phyloP scores from a whole-genome alignment of 2,797 vertebrate species.

The Oreochromis grahami region DNA sequence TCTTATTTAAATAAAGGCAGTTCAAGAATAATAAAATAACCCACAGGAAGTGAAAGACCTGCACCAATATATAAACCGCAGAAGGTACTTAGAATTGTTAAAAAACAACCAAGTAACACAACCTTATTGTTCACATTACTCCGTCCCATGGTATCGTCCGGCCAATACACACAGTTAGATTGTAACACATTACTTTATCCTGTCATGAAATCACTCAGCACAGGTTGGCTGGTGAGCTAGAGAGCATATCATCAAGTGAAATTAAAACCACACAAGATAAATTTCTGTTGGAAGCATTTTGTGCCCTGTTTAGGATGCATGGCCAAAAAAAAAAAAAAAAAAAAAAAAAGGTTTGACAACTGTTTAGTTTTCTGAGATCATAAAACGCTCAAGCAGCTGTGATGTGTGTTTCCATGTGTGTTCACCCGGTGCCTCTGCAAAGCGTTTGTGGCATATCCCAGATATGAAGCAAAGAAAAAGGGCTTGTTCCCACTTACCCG shows the following conservation, averaged over 20 bases:
- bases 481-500: rapidly evolving
- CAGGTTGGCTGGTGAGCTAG: not conserved
- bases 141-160: rapidly evolving
- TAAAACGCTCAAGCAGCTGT: not conserved
- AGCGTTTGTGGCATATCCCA: not conserved
- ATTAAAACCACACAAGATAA: rapidly evolving
- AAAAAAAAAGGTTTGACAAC: too few relatives aligned
- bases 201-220: not conserved
- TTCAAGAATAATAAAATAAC: not conserved
- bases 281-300: not conserved
- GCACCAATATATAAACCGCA: not conserved
- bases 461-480: not conserved
- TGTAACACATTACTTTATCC: not conserved
- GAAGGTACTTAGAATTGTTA: not conserved
- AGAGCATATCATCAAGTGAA: not conserved
- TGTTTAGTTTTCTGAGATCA: not conserved
- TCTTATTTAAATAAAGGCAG: not conserved
- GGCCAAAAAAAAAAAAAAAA: not conserved
- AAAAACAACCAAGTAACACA: not conserved
- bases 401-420: not conserved
- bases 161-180: not conserved
- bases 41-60: not conserved
- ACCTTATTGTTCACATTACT: not conserved
- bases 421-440: not conserved
- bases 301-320: not conserved